Base-by-base conservation (phyloP, 2,888 invertebrate genomes). In the Cosmopolites sordidus region DNA sequence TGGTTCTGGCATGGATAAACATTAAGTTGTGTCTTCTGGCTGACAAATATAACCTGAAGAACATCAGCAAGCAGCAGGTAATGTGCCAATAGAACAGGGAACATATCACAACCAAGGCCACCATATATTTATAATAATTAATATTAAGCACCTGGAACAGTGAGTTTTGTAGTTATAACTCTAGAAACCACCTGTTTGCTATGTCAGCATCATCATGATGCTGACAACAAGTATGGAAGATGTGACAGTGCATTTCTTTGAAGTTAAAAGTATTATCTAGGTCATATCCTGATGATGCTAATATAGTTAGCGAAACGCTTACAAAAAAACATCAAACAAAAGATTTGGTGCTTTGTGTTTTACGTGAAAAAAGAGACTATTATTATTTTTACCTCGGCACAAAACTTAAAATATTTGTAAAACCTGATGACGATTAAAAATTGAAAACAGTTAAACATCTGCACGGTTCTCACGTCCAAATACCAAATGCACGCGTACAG, bases 41-140 rank as follows among this genome's bases (percentile, higher is more conserved):
- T 5, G 40, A 40, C 6, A 40, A 6, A 16, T 40, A 16, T 16
- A 40, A 11, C 17, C 61, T 61, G 5, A 61, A 48, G 45, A 63
- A 64, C 17, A 46, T 58, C 16, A 64, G 27, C 46, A 61, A 44
- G 47, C 65, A 65, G 51, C 64, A 62, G 42, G 56, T 53, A 5
- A 63, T 54, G 40, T 66, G 65, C 67, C 67, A 67, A 51, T 62
- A 67, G 8, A 66, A 42, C 11, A 65, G 43, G n/a, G 62, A 63
- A 41, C 60, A 60, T 30, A 64, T 47, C 11, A 67, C 51, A 8
- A 65, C 63, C 48, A 63, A 56, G 2, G 60, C 59, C 2, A 61
- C 60, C 62, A 64, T 65, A 42, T 65, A 64, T 1, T 58, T 61
- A 51, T 65, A 66, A 52, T 65, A 65, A 43, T 64, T 62, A 4